Conservation (phyloP, 2,888 invertebrate species). For the Cremastinae sp. region DNA sequence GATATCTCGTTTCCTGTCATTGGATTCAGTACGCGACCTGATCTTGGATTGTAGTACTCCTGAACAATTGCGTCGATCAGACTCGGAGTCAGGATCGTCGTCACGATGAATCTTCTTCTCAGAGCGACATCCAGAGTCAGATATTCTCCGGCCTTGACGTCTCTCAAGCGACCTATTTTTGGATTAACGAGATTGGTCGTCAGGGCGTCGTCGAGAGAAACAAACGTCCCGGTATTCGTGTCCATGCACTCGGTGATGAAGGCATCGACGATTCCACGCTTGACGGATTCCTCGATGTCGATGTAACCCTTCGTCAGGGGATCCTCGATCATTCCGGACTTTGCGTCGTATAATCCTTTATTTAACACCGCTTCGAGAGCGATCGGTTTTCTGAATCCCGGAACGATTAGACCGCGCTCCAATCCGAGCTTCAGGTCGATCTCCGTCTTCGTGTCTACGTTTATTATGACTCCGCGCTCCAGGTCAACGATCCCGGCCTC, state of each 20-base stretch:
- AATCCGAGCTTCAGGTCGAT: constrained; percentile 88
- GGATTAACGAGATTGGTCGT: constrained; percentile 86
- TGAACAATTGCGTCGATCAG: constrained; percentile 88
- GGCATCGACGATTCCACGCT: constrained; percentile 90
- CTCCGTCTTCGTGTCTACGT: constrained; percentile 86
- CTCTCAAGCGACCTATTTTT: constrained; percentile 86
- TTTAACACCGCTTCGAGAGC: constrained; percentile 89
- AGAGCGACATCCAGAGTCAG: constrained; percentile 87
- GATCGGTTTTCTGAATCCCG: constrained; percentile 86
- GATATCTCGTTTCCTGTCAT: constrained; percentile 88
- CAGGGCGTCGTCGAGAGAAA: constrained; percentile 89
- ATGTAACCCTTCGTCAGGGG: constrained; percentile 87
- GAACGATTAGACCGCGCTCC: constrained; percentile 85
- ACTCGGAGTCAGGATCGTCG: constrained; percentile 86
- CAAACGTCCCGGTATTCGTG: constrained; percentile 86
- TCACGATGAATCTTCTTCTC: constrained; percentile 86
- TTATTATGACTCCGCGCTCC: constrained; percentile 86
- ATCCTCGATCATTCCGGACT: constrained; percentile 87
- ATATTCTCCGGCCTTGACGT: constrained; percentile 86
- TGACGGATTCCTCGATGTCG: constrained; percentile 88
- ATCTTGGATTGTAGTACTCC: constrained; percentile 88
- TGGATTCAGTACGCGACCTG: constrained; percentile 89
- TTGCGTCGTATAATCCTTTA: constrained; percentile 86
- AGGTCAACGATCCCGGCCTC: constrained; percentile 90
- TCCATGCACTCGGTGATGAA: constrained; percentile 91